Percentiles rank a stretch among this genome's conserved stretches.
Conservation (phyloP, 2,888 invertebrate genomes). For the Dyspetes luteomarginatus region DNA sequence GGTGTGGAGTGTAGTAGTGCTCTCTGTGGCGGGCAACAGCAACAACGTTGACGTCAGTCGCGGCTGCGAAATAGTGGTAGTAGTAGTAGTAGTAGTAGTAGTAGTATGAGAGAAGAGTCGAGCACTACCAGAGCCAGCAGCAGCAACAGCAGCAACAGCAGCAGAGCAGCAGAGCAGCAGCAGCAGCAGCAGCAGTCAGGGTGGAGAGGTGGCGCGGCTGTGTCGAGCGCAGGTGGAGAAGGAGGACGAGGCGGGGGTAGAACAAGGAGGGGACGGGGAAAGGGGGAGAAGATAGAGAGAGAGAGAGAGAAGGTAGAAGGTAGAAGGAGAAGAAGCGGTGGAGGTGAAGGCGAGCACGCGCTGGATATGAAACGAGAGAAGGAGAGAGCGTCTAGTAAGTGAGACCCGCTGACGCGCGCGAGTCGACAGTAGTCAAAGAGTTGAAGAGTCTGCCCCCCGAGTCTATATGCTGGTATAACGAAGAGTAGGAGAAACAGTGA, state of each 20-base stretch:
- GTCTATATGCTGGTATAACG: conserved; percentile 18
- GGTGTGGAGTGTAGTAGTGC: background rate
- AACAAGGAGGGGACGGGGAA: conserved; percentile 35
- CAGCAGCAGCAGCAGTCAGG: conserved; percentile 55
- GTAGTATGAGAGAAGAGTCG: conserved; percentile 56
- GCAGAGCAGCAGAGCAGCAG: conserved; percentile 59
- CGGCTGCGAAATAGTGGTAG: background rate
- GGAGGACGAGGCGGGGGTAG: conserved; percentile 32
- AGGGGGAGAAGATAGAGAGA: conserved; percentile 34
- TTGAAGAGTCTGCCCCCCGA: conserved; percentile 59
- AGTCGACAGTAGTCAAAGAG: conserved; percentile 70
- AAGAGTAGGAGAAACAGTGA: conserved; percentile 8
- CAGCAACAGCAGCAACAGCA: conserved; percentile 52
- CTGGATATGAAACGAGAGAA: conserved; percentile 67
- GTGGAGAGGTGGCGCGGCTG: conserved; percentile 62
- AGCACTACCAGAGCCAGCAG: conserved; percentile 53
- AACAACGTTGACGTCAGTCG: background rate
- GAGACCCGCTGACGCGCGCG: conserved; percentile 71
- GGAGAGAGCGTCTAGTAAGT: conserved; percentile 66
- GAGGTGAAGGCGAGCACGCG: conserved; percentile 65
- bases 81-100: conserved; percentile 43
- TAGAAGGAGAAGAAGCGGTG: conserved; percentile 53
- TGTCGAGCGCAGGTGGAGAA: conserved; percentile 62
- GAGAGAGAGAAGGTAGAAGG: conserved; percentile 54
- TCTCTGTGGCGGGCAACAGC: background rate